Conservation (phyloP, 2,888 invertebrate genomes). For the Atethmia centrago region DNA sequence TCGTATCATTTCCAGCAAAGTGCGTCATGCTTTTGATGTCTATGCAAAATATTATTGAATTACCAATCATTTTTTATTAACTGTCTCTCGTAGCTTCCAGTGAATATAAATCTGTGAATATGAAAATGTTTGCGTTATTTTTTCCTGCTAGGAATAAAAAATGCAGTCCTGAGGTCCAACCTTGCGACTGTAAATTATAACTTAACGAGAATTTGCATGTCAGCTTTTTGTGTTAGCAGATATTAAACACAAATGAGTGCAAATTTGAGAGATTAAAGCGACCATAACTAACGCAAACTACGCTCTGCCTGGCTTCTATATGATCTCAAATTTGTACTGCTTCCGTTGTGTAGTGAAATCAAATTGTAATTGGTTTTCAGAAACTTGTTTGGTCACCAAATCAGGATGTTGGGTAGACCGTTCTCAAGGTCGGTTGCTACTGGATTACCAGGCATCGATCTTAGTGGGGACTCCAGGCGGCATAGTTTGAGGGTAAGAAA, state of each 20-base stretch:
- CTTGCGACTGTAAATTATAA: conserved; percentile 64
- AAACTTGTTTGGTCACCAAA: conserved; percentile 92
- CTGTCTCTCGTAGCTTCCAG: conserved; percentile 75
- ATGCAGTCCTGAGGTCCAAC: conserved; percentile 63
- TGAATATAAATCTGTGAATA: conserved; percentile 65
- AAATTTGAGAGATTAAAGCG: conserved; percentile 76
- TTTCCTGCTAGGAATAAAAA: conserved; percentile 64
- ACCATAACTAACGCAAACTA: conserved; percentile 70
- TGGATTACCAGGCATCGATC: conserved; percentile 89
- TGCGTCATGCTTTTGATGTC: conserved; percentile 90
- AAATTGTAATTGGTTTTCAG: conserved; percentile 85
- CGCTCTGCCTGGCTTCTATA: conserved; percentile 85
- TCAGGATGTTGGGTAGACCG: conserved; percentile 92
- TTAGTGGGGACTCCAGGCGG: conserved; percentile 89
- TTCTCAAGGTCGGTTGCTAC: conserved; percentile 92
- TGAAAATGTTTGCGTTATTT: conserved; percentile 59
- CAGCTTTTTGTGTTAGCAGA: conserved; percentile 88
- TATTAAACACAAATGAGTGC: conserved; percentile 74
- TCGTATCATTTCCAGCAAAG: conserved; percentile 84
- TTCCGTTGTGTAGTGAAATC: conserved; percentile 78
- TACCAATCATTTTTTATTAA: conserved; percentile 69
- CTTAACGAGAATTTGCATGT: conserved; percentile 83
- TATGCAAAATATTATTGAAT: conserved; percentile 79
- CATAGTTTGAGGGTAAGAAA: conserved; percentile 91
- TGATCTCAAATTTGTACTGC: conserved; percentile 75